These are phyloP conservation scores for Drosophila sordidapex DNA, from an alignment of 2,888 invertebrate genomes.

Conservation along the genomic window DNA sequence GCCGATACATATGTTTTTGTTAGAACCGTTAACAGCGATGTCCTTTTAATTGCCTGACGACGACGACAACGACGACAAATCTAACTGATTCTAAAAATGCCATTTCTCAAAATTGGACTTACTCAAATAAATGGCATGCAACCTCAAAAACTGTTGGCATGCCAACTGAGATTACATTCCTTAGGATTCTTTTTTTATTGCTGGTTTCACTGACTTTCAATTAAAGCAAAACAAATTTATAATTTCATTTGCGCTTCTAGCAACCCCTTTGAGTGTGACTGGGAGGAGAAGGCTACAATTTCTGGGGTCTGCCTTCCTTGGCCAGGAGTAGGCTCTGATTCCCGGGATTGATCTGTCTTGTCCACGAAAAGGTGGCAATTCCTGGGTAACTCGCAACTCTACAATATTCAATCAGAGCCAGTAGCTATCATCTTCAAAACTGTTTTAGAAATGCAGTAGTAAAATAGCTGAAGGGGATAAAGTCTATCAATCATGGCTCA, in stretches of 20 bases:
- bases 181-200: too few species aligned
- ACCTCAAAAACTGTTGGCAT: too few species aligned
- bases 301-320: background rate
- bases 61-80: constrained; percentile 1
- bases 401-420: background rate
- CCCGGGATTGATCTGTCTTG: background rate
- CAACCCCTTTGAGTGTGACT: background rate
- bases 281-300: background rate
- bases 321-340: background rate
- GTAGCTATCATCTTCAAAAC: background rate
- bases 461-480: background rate
- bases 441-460: background rate
- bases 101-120: too few species aligned
- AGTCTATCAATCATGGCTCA: background rate
- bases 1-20: constrained; percentile 55
- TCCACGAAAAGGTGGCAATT: background rate
- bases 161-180: too few species aligned
- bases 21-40: constrained; percentile 59
- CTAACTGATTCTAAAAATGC: constrained; percentile 20
- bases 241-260: too few species aligned
- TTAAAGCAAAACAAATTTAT: too few species aligned
- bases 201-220: too few species aligned
- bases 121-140: too few species aligned
- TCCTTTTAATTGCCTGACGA: constrained; percentile 44
- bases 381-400: background rate